phyloP scores from a whole-genome alignment of 2,888 invertebrate species.

The Acanthopleura granulata region DNA sequence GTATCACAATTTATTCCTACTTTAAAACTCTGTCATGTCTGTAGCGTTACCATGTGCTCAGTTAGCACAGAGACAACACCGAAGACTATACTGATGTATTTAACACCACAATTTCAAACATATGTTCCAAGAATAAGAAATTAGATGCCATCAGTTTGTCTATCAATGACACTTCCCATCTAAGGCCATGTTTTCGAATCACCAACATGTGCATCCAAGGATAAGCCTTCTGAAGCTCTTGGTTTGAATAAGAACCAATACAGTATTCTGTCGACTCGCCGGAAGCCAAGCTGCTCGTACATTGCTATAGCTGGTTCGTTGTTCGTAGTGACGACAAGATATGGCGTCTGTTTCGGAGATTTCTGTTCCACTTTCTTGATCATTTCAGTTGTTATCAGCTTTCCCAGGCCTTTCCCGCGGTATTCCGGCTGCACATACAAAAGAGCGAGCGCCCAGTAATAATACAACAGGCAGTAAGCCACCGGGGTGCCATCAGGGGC shows the following conservation, averaged over 20 bases:
- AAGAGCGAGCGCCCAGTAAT: background rate
- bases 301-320: background rate
- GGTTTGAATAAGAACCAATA: background rate
- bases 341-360: background rate
- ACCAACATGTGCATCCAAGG: no score
- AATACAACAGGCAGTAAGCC: background rate
- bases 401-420: background rate
- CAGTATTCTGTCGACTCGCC: background rate
- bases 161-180: no score
- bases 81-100: no score
- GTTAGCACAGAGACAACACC: no score
- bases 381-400: background rate
- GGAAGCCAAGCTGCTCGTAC: background rate
- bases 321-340: background rate
- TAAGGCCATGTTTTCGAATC: no score
- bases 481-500: background rate
- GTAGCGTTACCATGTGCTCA: no score
- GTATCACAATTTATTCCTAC: no score
- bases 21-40: no score
- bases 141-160: no score
- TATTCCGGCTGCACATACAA: background rate
- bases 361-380: background rate
- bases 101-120: no score
- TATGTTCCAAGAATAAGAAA: no score
- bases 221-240: background rate